Conservation (phyloP, 2,888 invertebrate genomes). For the Allophyes oxyacanthae region DNA sequence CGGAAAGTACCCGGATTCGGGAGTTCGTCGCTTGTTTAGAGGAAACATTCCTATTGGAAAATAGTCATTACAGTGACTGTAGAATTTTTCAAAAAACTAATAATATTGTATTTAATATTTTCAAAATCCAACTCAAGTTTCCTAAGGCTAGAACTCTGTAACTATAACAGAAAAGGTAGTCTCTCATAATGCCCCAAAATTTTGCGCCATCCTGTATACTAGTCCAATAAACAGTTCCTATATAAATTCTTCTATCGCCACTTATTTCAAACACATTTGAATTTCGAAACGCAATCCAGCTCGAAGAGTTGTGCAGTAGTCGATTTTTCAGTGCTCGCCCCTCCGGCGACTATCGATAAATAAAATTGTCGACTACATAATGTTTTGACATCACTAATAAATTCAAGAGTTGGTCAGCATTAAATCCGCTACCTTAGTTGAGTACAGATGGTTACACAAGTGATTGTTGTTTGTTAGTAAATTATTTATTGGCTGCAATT, state of each 20-base stretch:
- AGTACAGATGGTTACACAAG: slow-evolving; percentile 44
- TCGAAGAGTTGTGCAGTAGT: slow-evolving; percentile 53
- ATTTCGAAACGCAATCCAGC: slow-evolving; percentile 56
- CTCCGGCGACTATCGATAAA: slow-evolving; percentile 61
- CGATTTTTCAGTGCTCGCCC: slow-evolving; percentile 66
- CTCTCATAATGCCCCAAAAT: no score
- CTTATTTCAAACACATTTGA: slow-evolving; percentile 33
- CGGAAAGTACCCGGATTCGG: no score
- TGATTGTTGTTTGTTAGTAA: slow-evolving; percentile 5
- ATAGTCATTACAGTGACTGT: no score
- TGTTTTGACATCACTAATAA: slow-evolving; percentile 69
- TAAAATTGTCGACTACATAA: slow-evolving; percentile 60
- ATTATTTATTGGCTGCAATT: slow-evolving; percentile 6
- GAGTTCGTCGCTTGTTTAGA: no score
- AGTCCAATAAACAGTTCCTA: no score
- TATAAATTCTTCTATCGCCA: slow-evolving; percentile 52
- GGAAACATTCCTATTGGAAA: no score
- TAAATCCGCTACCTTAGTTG: slow-evolving; percentile 55
- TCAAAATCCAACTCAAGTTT: no score
- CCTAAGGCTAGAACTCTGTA: no score
- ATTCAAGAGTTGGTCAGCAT: slow-evolving; percentile 58
- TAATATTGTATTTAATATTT: no score
- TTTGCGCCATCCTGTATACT: no score
- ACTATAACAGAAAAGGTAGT: no score
- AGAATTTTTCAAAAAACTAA: no score